Conservation (phyloP, 2,797 vertebrate genomes). For the Gadopsis bispinosus region DNA sequence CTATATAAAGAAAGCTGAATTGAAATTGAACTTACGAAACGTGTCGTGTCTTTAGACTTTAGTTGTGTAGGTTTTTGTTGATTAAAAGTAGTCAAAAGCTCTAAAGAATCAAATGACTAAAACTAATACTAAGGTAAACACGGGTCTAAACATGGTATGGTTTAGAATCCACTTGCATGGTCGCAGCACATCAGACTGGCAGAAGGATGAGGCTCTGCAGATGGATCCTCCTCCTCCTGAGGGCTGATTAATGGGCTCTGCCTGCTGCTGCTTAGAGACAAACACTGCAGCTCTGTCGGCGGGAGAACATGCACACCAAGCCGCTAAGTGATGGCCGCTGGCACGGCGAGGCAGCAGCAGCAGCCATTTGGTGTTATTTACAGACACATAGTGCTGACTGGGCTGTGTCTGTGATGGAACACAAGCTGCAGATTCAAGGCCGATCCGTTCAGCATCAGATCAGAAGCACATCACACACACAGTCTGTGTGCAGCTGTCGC, state of each 20-base stretch:
- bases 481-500: not conserved
- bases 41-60: too few relatives aligned
- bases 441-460: slow-evolving; percentile 4
- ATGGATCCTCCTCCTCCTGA: slow-evolving; percentile 16
- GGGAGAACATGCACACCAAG: slow-evolving; percentile 27
- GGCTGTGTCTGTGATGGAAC: slow-evolving; percentile 2
- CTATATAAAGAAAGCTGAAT: too few relatives aligned
- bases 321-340: slow-evolving; percentile 37
- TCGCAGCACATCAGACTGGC: slow-evolving; percentile 4
- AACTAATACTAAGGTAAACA: not conserved
- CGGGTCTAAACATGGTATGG: not conserved
- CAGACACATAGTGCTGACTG: slow-evolving; percentile 40
- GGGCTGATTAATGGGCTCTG: slow-evolving; percentile 53
- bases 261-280: slow-evolving; percentile 36
- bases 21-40: too few relatives aligned
- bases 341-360: slow-evolving; percentile 21
- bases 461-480: not conserved
- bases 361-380: slow-evolving; percentile 58
- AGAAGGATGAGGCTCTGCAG: not conserved
- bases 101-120: not conserved
- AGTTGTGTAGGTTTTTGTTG: not conserved
- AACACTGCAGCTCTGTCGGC: slow-evolving; percentile 59
- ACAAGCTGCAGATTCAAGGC: slow-evolving; percentile 21
- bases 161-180: not conserved
- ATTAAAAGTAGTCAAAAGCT: not conserved